A percentile compares a stretch with the other conserved stretches of the same genome.
These are phyloP conservation scores for Protaetia brevitarsis DNA, from an alignment of 1,140 invertebrate genomes.

Conservation along the genomic window DNA sequence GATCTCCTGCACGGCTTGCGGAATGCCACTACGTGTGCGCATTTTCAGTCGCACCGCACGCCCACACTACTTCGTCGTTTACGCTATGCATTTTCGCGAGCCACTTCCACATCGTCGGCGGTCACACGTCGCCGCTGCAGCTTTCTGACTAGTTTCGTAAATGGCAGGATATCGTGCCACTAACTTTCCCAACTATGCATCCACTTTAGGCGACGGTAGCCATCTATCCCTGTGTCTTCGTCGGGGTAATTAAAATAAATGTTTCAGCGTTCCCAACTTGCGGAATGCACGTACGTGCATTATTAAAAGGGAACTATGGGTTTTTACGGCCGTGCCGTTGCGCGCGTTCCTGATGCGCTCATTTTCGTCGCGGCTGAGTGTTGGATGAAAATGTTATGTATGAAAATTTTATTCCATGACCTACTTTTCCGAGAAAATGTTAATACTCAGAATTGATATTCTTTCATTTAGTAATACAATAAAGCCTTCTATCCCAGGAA, in stretches of 20 bases:
- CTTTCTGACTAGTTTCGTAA: neutral
- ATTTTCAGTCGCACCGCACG: neutral
- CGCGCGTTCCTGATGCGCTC: neutral
- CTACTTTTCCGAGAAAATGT: too few relatives aligned
- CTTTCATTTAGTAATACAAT: too few relatives aligned
- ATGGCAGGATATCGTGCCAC: neutral
- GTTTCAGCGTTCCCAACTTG: neutral
- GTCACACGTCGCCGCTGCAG: neutral
- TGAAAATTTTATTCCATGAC: neutral
- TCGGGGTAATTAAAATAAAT: neutral
- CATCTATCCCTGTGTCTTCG: conserved; percentile 5
- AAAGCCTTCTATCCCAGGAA: too few relatives aligned
- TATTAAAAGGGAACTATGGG: neutral
- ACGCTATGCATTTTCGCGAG: neutral
- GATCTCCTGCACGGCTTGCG: neutral
- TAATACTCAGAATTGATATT: too few relatives aligned
- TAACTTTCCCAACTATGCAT: conserved; percentile 4
- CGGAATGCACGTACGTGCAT: conserved; percentile 10
- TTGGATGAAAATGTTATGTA: neutral
- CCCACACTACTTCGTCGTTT: neutral
- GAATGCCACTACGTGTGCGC: neutral
- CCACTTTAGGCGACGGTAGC: neutral
- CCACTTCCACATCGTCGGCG: neutral
- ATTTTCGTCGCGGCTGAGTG: neutral
- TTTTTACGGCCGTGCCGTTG: neutral